These are phyloP conservation scores for Villa cingulata DNA, from an alignment of 2,888 invertebrate genomes.

Conservation along the genomic window DNA sequence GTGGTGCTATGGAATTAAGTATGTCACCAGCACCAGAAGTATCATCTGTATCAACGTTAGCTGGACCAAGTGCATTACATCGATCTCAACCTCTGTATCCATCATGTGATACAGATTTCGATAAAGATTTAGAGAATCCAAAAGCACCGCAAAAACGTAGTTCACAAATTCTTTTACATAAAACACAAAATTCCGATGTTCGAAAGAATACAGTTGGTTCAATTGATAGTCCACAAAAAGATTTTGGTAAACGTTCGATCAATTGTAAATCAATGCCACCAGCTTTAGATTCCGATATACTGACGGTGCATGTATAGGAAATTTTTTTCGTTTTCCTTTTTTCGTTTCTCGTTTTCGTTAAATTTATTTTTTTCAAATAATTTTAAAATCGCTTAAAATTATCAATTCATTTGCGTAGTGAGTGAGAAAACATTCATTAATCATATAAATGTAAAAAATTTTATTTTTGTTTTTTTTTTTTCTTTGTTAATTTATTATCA, in stretches of 20 bases:
- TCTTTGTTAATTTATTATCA: background rate
- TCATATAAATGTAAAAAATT: background rate
- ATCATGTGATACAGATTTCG: constrained; percentile 32
- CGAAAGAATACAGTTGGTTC: constrained; percentile 65
- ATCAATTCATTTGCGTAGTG: no score
- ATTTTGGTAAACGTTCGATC: constrained; percentile 62
- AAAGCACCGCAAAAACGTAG: constrained; percentile 37
- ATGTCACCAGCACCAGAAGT: constrained; percentile 32
- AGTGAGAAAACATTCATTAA: no score
- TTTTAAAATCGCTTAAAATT: no score
- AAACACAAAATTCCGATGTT: constrained; percentile 73
- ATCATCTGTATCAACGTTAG: constrained; percentile 27
- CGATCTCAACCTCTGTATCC: constrained; percentile 35
- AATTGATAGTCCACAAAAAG: constrained; percentile 46
- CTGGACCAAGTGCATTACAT: constrained; percentile 34
- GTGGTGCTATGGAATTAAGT: constrained; percentile 40
- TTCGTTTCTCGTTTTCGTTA: no score
- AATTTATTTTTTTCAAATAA: no score
- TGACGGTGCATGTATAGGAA: constrained; percentile 43
- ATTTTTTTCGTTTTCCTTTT: no score
- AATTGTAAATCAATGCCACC: constrained; percentile 35
- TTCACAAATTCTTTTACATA: constrained; percentile 58
- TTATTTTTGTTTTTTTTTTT: background rate
- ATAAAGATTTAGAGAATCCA: constrained; percentile 29
- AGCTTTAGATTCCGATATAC: constrained; percentile 34